Evolutionary conservation across 2,797 vertebrate genomes (phyloP).

Genomic region (Acanthopagrus latus): DNA sequence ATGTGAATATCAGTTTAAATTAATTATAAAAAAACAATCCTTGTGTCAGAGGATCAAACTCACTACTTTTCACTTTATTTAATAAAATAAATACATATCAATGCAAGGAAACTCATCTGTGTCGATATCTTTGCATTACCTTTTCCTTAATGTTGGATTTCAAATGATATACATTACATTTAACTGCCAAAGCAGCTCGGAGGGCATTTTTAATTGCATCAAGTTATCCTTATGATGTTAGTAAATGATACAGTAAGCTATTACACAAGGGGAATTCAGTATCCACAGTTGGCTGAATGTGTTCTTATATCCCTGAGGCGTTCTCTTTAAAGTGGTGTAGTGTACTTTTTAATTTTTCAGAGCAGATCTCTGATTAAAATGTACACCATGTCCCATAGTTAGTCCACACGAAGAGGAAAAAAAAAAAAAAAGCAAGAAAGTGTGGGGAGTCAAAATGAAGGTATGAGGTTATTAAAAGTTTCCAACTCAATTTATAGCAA

Average conservation of each 20-base stretch:
- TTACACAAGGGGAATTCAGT: neutral
- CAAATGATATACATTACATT: neutral
- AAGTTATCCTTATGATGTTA: conserved; percentile 1
- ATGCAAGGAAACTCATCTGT: neutral
- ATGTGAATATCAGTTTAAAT: neutral
- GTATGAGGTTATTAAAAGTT: conserved; percentile 17
- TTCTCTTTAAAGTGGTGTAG: neutral
- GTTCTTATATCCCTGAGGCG: neutral
- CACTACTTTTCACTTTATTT: neutral
- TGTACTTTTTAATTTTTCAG: conserved; percentile 18
- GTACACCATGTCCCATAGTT: neutral
- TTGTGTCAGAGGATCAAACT: neutral
- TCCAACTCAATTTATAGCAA: neutral
- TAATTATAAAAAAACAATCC: neutral
- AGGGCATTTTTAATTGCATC: conserved; percentile 1
- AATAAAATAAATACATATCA: neutral
- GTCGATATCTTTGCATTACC: neutral
- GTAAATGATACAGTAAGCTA: neutral
- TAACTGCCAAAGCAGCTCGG: neutral
- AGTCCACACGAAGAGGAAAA: neutral
- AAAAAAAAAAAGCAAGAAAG: neutral
- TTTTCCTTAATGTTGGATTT: neutral
- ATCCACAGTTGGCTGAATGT: neutral
- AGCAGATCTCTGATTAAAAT: neutral
- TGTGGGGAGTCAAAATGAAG: neutral